phyloP scores from a whole-genome alignment of 2,113 vertebrate genomes.

The Gobio gobio region DNA sequence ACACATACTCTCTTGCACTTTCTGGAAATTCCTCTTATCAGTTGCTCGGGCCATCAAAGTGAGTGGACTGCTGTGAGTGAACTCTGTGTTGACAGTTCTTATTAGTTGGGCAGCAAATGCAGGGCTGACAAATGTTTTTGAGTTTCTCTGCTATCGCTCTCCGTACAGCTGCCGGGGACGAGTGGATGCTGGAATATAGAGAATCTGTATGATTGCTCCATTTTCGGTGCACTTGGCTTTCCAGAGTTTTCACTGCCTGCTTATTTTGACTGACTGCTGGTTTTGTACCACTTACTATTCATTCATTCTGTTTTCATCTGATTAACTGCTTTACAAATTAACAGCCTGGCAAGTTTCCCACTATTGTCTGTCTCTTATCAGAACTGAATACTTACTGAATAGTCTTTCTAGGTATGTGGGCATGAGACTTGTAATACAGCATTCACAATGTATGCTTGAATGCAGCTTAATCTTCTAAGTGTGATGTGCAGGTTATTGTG shows the following conservation, averaged over 20 bases:
- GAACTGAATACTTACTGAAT: neutral
- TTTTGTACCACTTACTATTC: neutral
- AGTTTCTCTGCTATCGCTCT: constrained; percentile 23
- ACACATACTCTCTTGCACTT: neutral
- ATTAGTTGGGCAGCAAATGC: constrained; percentile 45
- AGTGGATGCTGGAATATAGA: neutral
- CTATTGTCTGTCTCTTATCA: constrained; percentile 13
- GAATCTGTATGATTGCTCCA: constrained; percentile 3
- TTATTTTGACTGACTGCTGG: neutral
- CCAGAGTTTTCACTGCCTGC: constrained; percentile 2
- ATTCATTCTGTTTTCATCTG: neutral
- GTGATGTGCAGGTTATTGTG: neutral
- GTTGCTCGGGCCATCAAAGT: constrained; percentile 32
- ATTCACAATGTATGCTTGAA: neutral
- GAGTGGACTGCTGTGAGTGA: constrained; percentile 34
- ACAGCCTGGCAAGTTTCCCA: constrained; percentile 3
- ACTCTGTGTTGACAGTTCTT: constrained; percentile 44
- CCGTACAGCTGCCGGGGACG: neutral
- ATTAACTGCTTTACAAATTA: constrained; percentile 13
- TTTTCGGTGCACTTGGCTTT: constrained; percentile 8
- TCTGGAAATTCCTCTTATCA: constrained; percentile 37
- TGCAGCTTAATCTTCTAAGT: constrained; percentile 8
- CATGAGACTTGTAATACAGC: neutral
- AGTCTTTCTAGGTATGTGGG: neutral
- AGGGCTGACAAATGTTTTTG: constrained; percentile 28